Conservation (phyloP, 2,113 vertebrate genomes). For the Chrysemys picta region DNA sequence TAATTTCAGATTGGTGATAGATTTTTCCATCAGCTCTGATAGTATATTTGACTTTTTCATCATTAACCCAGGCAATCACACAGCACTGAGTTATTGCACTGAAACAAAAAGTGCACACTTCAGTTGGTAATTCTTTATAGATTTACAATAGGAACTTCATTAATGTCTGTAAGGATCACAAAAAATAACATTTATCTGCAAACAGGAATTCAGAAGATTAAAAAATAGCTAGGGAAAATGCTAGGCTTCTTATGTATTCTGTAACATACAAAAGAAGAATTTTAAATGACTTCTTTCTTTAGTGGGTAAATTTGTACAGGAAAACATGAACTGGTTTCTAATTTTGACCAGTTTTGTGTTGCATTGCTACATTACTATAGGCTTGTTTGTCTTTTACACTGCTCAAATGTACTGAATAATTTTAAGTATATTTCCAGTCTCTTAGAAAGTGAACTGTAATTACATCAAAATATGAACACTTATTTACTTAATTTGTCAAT, state of each 20-base stretch:
- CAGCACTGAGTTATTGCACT: slow-evolving; percentile 89
- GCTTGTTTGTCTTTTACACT: slow-evolving; percentile 49
- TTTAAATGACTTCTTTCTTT: slow-evolving; percentile 4
- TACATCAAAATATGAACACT: slow-evolving; percentile 55
- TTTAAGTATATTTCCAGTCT: slow-evolving; percentile 65
- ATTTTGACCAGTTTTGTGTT: not conserved
- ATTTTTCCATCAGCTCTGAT: slow-evolving; percentile 95
- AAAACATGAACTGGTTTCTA: slow-evolving; percentile 17
- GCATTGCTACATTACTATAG: slow-evolving; percentile 34
- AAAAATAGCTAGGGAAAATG: slow-evolving; percentile 58
- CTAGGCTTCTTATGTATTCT: slow-evolving; percentile 56
- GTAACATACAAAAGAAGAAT: not conserved
- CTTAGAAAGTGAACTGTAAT: slow-evolving; percentile 65
- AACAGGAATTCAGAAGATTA: slow-evolving; percentile 76
- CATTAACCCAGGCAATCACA: slow-evolving; percentile 87
- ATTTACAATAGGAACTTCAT: slow-evolving; percentile 90
- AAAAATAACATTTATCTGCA: slow-evolving; percentile 81
- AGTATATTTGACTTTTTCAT: slow-evolving; percentile 92
- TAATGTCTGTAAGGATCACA: slow-evolving; percentile 83
- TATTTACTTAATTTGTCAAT: slow-evolving; percentile 74
- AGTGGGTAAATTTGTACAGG: not conserved
- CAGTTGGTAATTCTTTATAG: slow-evolving; percentile 88
- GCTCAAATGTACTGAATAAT: slow-evolving; percentile 67
- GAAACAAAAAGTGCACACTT: slow-evolving; percentile 88
- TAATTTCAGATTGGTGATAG: slow-evolving; percentile 94